Evolutionary conservation across 2,888 invertebrate genomes (phyloP).

Genomic region (Chydorus sphaericus): DNA sequence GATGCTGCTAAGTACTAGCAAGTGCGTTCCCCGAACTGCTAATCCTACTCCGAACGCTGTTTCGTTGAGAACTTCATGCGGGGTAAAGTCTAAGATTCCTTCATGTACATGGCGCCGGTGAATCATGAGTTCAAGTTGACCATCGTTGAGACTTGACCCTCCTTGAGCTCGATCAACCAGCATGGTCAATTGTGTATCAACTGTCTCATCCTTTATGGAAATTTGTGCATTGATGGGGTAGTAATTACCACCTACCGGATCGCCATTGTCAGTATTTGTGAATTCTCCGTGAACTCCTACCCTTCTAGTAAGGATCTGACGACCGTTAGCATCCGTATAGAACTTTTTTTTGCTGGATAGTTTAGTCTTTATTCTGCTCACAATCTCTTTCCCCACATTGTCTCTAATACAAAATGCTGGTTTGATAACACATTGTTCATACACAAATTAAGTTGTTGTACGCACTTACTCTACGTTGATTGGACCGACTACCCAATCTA

Average conservation of each 20-base stretch:
- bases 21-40: slow-evolving; percentile 40
- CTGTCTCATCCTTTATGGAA: slow-evolving; percentile 27
- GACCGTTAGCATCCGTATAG: slow-evolving; percentile 41
- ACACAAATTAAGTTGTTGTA: too few species aligned
- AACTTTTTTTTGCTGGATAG: slow-evolving; percentile 27
- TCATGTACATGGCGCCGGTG: slow-evolving; percentile 51
- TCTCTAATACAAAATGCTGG: too few species aligned
- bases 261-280: slow-evolving; percentile 28
- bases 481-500: too few species aligned
- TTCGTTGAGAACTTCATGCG: slow-evolving; percentile 53
- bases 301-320: slow-evolving; percentile 29
- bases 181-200: slow-evolving; percentile 24
- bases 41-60: slow-evolving; percentile 34
- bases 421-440: too few species aligned
- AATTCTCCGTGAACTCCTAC: slow-evolving; percentile 31
- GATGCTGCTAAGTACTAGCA: slow-evolving; percentile 27
- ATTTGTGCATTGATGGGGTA: slow-evolving; percentile 38
- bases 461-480: too few species aligned
- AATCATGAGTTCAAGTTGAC: slow-evolving; percentile 64
- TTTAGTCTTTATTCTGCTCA: slow-evolving; percentile 31
- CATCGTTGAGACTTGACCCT: slow-evolving; percentile 56
- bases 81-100: slow-evolving; percentile 57
- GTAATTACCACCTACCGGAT: slow-evolving; percentile 36
- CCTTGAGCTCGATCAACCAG: slow-evolving; percentile 59
- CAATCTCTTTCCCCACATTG: slow-evolving; percentile 34